Conservation (phyloP, 1,140 invertebrate species). For the Chrysomallon squamiferum region DNA sequence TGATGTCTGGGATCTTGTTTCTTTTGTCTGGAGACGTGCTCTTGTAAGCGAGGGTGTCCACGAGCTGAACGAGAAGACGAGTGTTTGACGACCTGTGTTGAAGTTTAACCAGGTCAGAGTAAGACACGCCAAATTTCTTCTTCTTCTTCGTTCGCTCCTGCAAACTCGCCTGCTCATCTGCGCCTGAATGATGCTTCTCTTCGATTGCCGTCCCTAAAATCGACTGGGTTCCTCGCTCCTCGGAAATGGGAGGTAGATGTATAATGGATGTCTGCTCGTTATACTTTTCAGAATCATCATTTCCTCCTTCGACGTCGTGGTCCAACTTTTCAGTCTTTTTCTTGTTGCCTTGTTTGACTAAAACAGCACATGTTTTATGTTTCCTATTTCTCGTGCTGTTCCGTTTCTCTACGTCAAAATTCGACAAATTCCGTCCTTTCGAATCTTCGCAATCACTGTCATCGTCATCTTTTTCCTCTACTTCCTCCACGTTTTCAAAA, state of each 20-base stretch:
- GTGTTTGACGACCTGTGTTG: conserved; percentile 28
- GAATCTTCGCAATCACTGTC: conserved; percentile 2
- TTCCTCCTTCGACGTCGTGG: too few species aligned
- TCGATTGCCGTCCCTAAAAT: too few species aligned
- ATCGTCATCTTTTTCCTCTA: conserved; percentile 13
- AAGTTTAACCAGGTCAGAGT: conserved; percentile 31
- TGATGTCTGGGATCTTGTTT: conserved; percentile 15
- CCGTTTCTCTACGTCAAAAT: background rate
- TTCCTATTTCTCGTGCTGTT: too few species aligned
- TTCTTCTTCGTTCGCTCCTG: conserved; percentile 10
- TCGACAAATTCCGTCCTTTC: background rate
- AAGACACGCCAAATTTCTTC: conserved; percentile 25
- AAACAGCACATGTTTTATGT: too few species aligned
- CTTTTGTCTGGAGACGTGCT: conserved; percentile 22
- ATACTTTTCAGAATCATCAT: too few species aligned
- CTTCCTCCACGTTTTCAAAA: conserved; percentile 6
- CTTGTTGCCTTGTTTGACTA: too few species aligned
- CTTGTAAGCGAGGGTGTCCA: conserved; percentile 27
- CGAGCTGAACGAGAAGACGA: conserved; percentile 32
- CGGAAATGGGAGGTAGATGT: too few species aligned
- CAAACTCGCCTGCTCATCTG: too few species aligned
- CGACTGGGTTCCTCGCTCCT: too few species aligned
- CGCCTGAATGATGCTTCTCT: too few species aligned
- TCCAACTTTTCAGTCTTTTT: too few species aligned
- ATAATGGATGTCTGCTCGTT: too few species aligned